Base-by-base conservation (phyloP, 1,140 invertebrate genomes). In the Zaprionus vittiger region DNA sequence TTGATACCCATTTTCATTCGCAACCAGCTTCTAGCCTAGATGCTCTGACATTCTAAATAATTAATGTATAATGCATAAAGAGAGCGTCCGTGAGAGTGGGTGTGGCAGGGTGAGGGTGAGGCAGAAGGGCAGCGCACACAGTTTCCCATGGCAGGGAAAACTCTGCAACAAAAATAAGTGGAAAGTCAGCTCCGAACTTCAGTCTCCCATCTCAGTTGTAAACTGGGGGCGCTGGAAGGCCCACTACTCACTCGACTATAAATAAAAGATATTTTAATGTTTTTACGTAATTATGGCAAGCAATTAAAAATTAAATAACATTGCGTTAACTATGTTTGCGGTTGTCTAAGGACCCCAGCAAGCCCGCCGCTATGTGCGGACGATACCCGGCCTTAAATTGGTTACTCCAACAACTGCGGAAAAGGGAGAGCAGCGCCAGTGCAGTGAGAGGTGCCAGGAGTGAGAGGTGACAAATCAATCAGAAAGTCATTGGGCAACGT, bases 211-310 rank as follows among this genome's bases (percentile, higher is more conserved):
- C 82, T 71, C 71, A 64, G 34, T 60, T 64, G 72, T 62, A 55
- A 63, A 68, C 55, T 67, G 54, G 49, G 41, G 41, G 41, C 22
- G 20, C 47, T n/a, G n/a, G 17, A 3, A 9, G 47, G 47, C 9
- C 12, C 17, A 24, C 47, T 52, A 62, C 52, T 60, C 52, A 49
- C 38, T 68, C 38, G 47, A 14, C 70, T 66, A 89, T 90, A 85
- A 89, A 89, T 89, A 89, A 90, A 73, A 79, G 66, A 89, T 90
- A 85, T 81, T 85, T 90, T 89, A 89, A 89, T 89, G 81, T 90
- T 90, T 90, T 90, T 85, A 89, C 81, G 79, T 89, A 90, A 90
- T 89, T 89, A 89, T 84, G 84, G 78, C 74, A 41, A 76, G 71
- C 75, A 90, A 89, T 84, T 90, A 89, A 89, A 89, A 85, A 85